Conservation (phyloP, 2,888 invertebrate genomes). For the Rotaria sp. region DNA sequence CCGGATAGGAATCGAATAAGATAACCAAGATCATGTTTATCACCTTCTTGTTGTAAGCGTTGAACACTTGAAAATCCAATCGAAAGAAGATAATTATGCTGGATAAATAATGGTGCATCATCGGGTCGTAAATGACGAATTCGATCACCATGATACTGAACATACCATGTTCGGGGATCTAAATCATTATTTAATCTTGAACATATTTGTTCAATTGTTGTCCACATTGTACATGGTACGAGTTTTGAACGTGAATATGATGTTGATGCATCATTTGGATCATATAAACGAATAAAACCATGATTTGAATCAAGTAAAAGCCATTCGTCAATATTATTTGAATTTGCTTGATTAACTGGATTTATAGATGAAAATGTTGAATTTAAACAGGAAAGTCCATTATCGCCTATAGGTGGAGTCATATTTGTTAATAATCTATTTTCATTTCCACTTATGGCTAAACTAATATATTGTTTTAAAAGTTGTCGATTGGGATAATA, state of each 20-base stretch:
- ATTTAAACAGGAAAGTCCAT: neutral
- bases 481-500: conserved; percentile 14
- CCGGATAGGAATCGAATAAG: conserved; percentile 55
- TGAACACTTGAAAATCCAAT: conserved; percentile 51
- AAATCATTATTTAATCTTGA: conserved; percentile 49
- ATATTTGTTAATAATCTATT: neutral
- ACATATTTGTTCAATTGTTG: conserved; percentile 52
- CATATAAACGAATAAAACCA: conserved; percentile 43
- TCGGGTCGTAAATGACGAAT: conserved; percentile 52
- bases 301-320: conserved; percentile 22
- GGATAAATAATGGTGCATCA: conserved; percentile 54
- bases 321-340: conserved; percentile 16
- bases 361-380: neutral
- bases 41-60: conserved; percentile 53
- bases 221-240: conserved; percentile 52
- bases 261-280: conserved; percentile 34
- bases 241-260: conserved; percentile 45
- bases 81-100: conserved; percentile 54
- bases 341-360: neutral
- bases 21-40: conserved; percentile 49
- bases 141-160: conserved; percentile 54
- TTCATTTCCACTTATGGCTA: neutral
- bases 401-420: neutral
- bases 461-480: conserved; percentile 9
- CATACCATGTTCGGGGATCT: conserved; percentile 49